Evolutionary conservation across 1,140 invertebrate genomes (phyloP), one percentile per base, ranked within the genome.

Genomic region (Matsumurasca onukii): DNA sequence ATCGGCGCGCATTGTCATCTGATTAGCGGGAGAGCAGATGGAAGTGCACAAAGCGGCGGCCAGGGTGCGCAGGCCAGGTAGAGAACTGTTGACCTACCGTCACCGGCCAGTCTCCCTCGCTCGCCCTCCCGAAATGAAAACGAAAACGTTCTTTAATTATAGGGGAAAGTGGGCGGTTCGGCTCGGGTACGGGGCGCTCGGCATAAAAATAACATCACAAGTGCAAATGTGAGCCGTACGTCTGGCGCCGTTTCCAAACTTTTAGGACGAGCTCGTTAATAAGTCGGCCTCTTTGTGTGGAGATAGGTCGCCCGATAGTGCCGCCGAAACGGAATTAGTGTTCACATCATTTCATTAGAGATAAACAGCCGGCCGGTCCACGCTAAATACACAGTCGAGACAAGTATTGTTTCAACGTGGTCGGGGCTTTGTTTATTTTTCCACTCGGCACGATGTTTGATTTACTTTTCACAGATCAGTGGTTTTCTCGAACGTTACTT

Each of bases 231-330:
- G 62, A 34, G 34, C 62, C 62, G 27, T 48, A 48, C 27, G 62
- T 45, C 31, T 65, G 62, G 62, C 62, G 62, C 62, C 62, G 62
- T 65, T 65, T 59, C 30, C 30, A 59, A 65, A 45, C 34, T 65
- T 65, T 65, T 65, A 65, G 31, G 62, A 65, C 62, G 39, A 45
- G 62, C 62, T 65, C 62, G 62, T 65, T 65, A 65, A 65, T 65
- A 65, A 65, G 62, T 65, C 62, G 62, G 62, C 39, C 9, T 39
- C 62, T 65, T 65, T 65, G 62, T 65, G 20, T 17, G 62, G 62
- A 65, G 62, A 65, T 65, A 65, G 31, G 62, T 20, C 15, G 24
- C 1, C 24, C 31, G 62, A 65, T 65, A 65, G 39, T 65, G 62
- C 62, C 31, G 39, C 31, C 62, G 31, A 15, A 25, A 9, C 62